Percentiles rank a stretch among this genome's conserved stretches.
phyloP scores from a whole-genome alignment of 1,140 invertebrate species.

The Bombus cullumanus region DNA sequence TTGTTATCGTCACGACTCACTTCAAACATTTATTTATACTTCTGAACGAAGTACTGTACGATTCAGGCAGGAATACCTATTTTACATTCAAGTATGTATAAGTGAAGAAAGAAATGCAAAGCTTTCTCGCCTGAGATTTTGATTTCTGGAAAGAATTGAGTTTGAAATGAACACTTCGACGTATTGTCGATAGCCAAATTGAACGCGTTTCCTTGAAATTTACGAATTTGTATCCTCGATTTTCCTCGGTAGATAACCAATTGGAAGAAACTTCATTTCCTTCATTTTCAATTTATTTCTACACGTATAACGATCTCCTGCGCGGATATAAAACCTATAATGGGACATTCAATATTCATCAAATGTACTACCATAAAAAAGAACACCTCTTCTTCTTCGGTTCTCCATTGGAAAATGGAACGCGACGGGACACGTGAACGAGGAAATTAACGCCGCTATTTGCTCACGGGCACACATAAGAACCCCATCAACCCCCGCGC shows the following conservation, averaged over 20 bases:
- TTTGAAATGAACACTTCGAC: background rate
- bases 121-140: background rate
- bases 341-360: background rate
- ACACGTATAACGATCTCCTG: background rate
- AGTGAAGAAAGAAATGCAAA: background rate
- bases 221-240: background rate
- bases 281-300: background rate
- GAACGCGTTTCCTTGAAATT: background rate
- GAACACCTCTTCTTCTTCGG: background rate
- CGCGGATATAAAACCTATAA: background rate
- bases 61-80: too few relatives aligned
- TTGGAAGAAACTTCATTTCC: background rate
- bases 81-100: background rate
- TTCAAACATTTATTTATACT: too few relatives aligned
- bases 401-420: background rate
- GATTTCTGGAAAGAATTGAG: background rate
- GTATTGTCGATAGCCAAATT: background rate
- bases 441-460: slow-evolving; percentile 63
- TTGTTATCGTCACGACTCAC: background rate
- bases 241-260: background rate
- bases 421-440: slow-evolving; percentile 19
- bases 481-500: slow-evolving; percentile 32
- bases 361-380: background rate
- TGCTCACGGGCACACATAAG: slow-evolving; percentile 37
- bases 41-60: too few relatives aligned